A percentile compares a stretch with the other conserved stretches of the same genome.
phyloP scores from a whole-genome alignment of 2,888 invertebrate genomes.

The Drosophila monieri region DNA sequence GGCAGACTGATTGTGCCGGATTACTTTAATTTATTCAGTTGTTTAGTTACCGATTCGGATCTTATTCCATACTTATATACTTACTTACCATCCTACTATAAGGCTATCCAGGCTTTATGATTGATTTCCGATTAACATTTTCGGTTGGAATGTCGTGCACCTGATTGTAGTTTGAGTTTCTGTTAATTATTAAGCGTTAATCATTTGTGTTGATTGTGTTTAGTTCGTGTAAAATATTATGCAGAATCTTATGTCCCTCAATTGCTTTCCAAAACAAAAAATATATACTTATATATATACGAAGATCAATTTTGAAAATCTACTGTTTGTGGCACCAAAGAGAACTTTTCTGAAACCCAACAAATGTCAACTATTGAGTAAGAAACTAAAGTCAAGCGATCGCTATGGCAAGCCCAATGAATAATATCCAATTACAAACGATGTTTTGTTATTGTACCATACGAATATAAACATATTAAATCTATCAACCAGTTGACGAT shows the following conservation, averaged over 20 bases:
- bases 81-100: neutral
- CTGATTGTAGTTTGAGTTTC: conserved; percentile 54
- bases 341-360: conserved; percentile 90
- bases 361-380: conserved; percentile 41
- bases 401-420: conserved; percentile 53
- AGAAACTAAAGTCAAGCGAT: conserved; percentile 43
- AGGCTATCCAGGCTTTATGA: conserved; percentile 23
- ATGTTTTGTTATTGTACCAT: conserved; percentile 51
- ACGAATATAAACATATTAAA: conserved; percentile 34
- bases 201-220: conserved; percentile 33
- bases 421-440: conserved; percentile 36
- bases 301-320: conserved; percentile 63
- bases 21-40: conserved; percentile 27
- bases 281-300: conserved; percentile 1
- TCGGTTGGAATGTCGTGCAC: conserved; percentile 72
- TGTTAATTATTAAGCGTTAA: conserved; percentile 38
- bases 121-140: conserved; percentile 26
- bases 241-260: conserved; percentile 54
- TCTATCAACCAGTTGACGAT: conserved; percentile 50
- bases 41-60: conserved; percentile 33
- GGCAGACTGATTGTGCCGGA: conserved; percentile 24
- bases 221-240: conserved; percentile 43
- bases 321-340: conserved; percentile 87
- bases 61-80: conserved; percentile 26
- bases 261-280: conserved; percentile 44